Percentiles rank a stretch among this genome's conserved stretches.
Conservation (phyloP, 2,797 vertebrate species). For the Strix occidentalis region DNA sequence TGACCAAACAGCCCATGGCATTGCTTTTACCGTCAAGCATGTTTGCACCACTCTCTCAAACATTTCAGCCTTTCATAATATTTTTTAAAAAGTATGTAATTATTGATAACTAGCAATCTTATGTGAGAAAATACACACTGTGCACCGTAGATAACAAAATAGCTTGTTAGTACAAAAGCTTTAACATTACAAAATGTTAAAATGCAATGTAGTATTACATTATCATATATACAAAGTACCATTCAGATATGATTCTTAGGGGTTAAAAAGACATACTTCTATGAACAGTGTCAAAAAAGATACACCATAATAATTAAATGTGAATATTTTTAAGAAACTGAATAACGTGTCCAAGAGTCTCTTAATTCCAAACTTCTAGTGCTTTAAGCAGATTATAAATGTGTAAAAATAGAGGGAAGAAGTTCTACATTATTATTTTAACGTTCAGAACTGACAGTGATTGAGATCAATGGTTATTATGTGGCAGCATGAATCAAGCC, state of each 20-base stretch:
- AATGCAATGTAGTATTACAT: neutral
- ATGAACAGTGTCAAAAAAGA: neutral
- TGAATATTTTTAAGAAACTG: constrained; percentile 13
- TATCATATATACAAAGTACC: neutral
- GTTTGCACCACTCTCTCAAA: neutral
- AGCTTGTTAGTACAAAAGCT: neutral
- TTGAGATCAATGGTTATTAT: constrained; percentile 47
- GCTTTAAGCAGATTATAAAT: constrained; percentile 6
- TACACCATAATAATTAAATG: neutral
- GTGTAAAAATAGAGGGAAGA: constrained; percentile 1
- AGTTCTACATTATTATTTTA: constrained; percentile 39
- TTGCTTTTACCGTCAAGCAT: neutral
- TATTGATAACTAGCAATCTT: neutral
- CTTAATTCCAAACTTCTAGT: constrained; percentile 1
- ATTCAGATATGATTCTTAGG: neutral
- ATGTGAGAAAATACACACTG: neutral
- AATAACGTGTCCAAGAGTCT: neutral
- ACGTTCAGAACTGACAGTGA: constrained; percentile 47
- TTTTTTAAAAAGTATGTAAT: neutral
- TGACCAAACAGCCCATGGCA: neutral
- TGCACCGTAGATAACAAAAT: neutral
- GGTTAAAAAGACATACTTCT: neutral
- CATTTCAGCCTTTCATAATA: neutral
- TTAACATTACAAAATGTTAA: neutral
- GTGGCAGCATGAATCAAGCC: constrained; percentile 45